These are phyloP conservation scores for Sebastes matsubarae DNA, from an alignment of 2,797 vertebrate species.

Conservation along the genomic window DNA sequence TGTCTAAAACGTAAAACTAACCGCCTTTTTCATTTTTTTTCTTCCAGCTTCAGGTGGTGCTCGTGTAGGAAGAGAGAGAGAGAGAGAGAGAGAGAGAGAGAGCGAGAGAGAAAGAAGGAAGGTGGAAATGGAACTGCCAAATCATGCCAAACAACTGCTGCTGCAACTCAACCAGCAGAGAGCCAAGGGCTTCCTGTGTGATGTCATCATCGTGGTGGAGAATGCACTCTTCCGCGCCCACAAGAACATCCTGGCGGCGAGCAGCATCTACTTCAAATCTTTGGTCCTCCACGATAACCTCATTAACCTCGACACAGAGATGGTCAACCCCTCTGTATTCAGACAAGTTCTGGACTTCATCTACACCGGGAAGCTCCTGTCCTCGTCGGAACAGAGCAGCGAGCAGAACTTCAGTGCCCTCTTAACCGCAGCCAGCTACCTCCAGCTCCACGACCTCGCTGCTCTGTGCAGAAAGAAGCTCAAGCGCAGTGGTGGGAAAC, in stretches of 20 bases:
- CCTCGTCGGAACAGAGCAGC: slow-evolving; percentile 88
- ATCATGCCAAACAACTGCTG: slow-evolving; percentile 99
- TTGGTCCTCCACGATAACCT: slow-evolving; percentile 98
- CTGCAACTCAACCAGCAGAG: slow-evolving; percentile 99
- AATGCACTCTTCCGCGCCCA: slow-evolving; percentile 98
- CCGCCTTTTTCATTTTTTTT: not conserved
- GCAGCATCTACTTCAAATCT: slow-evolving; percentile 99
- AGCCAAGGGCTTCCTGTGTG: slow-evolving; percentile 98
- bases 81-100: slow-evolving; percentile 27
- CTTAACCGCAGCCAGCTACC: slow-evolving; percentile 98
- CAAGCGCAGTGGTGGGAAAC: slow-evolving; percentile 88
- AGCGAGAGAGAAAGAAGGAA: slow-evolving; percentile 72
- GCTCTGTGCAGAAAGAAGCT: slow-evolving; percentile 96
- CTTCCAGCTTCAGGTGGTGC: slow-evolving; percentile 86
- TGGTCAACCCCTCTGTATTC: slow-evolving; percentile 96
- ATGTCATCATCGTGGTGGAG: slow-evolving; percentile 98
- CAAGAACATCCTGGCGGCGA: slow-evolving; percentile 97
- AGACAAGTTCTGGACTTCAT: slow-evolving; percentile 98
- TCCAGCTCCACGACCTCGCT: slow-evolving; percentile 97
- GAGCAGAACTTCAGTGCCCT: slow-evolving; percentile 95
- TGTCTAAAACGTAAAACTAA: slow-evolving; percentile 14
- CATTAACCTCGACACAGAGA: slow-evolving; percentile 98
- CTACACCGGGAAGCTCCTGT: slow-evolving; percentile 95
- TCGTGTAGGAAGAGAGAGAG: slow-evolving; percentile 86
- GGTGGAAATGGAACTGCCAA: slow-evolving; percentile 99